These are phyloP conservation scores for Orcinus orca DNA, from an alignment of 2,113 vertebrate species.

Conservation along the genomic window DNA sequence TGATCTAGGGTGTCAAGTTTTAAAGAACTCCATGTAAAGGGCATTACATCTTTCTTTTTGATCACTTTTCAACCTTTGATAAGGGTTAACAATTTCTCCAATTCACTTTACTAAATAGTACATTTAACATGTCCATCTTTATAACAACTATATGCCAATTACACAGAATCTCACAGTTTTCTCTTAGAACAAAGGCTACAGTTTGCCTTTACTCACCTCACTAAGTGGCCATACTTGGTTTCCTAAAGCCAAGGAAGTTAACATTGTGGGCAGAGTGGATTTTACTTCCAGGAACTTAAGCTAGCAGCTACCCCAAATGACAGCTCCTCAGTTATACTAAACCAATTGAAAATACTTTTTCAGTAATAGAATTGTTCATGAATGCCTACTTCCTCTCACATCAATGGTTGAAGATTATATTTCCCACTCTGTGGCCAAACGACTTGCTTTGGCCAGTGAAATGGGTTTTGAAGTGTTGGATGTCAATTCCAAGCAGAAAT, in stretches of 20 bases:
- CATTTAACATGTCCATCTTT: neutral
- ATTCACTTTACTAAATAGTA: neutral
- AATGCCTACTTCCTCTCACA: neutral
- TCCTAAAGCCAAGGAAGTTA: neutral
- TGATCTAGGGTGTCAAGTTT: neutral
- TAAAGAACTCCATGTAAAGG: neutral
- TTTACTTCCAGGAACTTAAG: neutral
- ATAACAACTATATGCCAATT: neutral
- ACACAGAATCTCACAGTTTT: neutral
- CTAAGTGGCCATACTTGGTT: neutral
- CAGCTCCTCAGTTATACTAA: neutral
- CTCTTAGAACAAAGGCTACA: neutral
- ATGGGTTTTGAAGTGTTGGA: neutral
- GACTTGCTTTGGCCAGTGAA: neutral
- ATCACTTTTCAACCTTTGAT: neutral
- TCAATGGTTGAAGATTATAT: neutral
- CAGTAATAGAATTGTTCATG: neutral
- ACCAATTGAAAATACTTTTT: neutral
- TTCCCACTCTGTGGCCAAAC: neutral
- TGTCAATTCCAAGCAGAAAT: neutral
- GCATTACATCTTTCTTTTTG: neutral
- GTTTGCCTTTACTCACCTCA: neutral
- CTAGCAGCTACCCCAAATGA: neutral
- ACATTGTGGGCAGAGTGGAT: too few relatives aligned
- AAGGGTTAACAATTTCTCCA: neutral